Base-by-base conservation (phyloP, 2,888 invertebrate species). In the Aphodius granarius region DNA sequence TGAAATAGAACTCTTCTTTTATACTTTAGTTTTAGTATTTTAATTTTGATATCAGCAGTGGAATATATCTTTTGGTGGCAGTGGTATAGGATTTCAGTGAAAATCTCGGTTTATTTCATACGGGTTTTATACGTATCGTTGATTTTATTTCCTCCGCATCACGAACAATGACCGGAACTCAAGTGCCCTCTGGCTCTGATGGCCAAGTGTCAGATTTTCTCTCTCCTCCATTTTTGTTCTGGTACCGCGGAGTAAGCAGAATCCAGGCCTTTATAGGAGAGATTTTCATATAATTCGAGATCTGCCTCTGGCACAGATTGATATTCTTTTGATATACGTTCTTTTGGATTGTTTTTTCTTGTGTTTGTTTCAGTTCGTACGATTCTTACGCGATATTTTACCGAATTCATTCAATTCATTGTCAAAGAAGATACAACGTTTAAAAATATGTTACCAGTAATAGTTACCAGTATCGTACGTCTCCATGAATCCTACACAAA, bases 381-480 rank as follows among this genome's bases (percentile, higher is more conserved):
- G 43, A 43, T 9, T 43, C 6, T 43, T 43, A 43, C 43, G 13
- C 13, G 43, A 43, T 43, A 43, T 43, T 6, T 43, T 13, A 13
- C 43, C 4, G 43, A 43, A 43, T 43, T 43, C 43, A 13, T 3
- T 43, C 13, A 13, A 43, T 43, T 1, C 43, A 6, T 43, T 43
- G 6, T 2, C 4, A 23, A 43, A 43, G 43, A 43, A 5, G n/a
- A 23, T 23, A 4, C 43, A 43, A 9, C 43, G 9, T 3, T 6
- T 2, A 43, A 9, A 43, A 43, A 43, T 43, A 43, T n/a, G n/a
- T n/a, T n/a, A n/a, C n/a, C n/a, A 13, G 43, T 9, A 43, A 43
- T 43, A 43, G 43, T 43, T 43, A 43, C 13, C 43, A 43, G 13
- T 43, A 43, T 43, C 68, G 16, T 9, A 82, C 81, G 82, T 82